Evolutionary conservation across 1,140 invertebrate genomes (phyloP), one percentile per base, ranked within the genome.

Genomic region (Apis laboriosa): DNA sequence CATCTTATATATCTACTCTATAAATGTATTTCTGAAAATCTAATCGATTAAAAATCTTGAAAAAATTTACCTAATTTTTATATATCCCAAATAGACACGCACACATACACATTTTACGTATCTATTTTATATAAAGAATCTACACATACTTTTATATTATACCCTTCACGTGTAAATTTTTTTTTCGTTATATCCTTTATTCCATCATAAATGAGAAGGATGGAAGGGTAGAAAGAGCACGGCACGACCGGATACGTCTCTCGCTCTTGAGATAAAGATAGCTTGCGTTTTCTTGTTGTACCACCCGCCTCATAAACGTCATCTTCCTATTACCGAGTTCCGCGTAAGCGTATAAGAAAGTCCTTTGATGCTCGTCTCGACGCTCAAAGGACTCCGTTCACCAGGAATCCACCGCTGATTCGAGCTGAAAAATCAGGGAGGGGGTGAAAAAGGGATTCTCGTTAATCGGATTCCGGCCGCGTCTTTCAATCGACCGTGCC

Each of bases 201-300:
- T 43, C 34, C 34, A 43, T 43, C 34, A 43, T 61, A 55, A 55
- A 71, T 55, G 68, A 71, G 24, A 51, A 70, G 12, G 56, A 43
- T 24, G 21, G 53, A 19, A 28, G 51, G 9, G 15, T 11, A 28
- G n/a, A 15, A 56, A 79, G 53, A 68, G 63, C 17, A 64, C 64
- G n/a, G 67, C 13, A 67, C 17, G 51, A 73, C 80, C 84, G 81
- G 80, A 85, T 83, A 70, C 80, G 73, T 63, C 43, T 53, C 79
- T 83, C 34, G 21, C 63, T 58, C 63, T 43, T 3, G 56, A 56
- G 80, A 83, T 83, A 85, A 85, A 85, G 84, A 85, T 85, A 85
- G 84, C 81, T 34, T n/a, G 51, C 17, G 67, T 61, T 34, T 68
- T 83, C 80, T 83, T 77, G 72, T 77, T 67, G 74, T 75, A 55